Evolutionary conservation across 2,888 invertebrate species (phyloP), one percentile per base, ranked within the genome.

Genomic region (Clitarchus hookeri): DNA sequence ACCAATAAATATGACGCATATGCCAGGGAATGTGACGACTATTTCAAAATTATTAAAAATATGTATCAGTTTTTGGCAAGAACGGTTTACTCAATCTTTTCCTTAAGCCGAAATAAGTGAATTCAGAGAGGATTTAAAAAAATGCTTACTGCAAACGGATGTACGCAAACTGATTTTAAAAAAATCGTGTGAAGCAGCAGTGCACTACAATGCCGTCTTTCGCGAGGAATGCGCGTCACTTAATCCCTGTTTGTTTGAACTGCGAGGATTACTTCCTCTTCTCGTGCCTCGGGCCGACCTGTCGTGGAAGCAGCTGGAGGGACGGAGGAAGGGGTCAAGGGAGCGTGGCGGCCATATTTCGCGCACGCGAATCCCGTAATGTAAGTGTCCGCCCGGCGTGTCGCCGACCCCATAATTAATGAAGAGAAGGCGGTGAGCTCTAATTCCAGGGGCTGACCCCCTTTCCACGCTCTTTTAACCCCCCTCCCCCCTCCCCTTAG

Each of bases 381-480:
- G 3, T 48, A 48, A 2, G 48, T 2, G 48, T 48, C n/a, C n/a
- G 36, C 36, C 36, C 1, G 36, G 36, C 36, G n/a, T 65, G 65
- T 65, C n/a, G 65, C 65, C 65, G n/a, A 65, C 65, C 65, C 65
- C 65, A 65, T 65, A 65, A 65, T 16, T 65, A 65, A 65, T 65
- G 65, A 65, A 65, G 65, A 65, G 65, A 65, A 65, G 65, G 65
- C 65, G 65, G 19, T 23, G 65, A 65, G 65, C n/a, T 65, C 23
- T 65, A 65, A 23, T 23, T 0, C 65, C n/a, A 65, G 0, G 16
- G 16, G 65, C 65, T 2, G n/a, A 19, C n/a, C 65, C 65, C 65
- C 65, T 19, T 9, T 9, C 65, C 65, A 11, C 48, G n/a, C 65
- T 23, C 65, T n/a, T 19, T 8, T 65, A 65, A 6, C 65, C 65